These are phyloP conservation scores for Dromas ardeola DNA, from an alignment of 2,113 vertebrate genomes.

Conservation along the genomic window DNA sequence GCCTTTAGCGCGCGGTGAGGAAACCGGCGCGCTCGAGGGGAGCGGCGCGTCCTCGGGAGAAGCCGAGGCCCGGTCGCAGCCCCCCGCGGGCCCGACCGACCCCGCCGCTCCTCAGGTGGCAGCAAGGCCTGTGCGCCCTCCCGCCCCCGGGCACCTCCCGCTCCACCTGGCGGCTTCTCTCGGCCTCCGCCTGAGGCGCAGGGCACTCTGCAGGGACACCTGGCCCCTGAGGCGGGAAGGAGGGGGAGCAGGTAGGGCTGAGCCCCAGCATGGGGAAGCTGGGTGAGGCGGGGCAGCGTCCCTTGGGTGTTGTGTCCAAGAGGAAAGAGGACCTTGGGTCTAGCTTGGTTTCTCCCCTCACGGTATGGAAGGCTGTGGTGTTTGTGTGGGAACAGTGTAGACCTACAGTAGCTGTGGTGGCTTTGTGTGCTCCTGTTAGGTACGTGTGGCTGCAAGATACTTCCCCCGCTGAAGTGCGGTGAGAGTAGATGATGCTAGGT, in stretches of 20 bases:
- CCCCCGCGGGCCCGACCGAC: accelerated
- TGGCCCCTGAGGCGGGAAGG: accelerated
- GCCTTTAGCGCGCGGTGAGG: accelerated
- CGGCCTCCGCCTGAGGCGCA: not conserved
- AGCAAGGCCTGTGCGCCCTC: not conserved
- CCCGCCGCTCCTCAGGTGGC: not conserved
- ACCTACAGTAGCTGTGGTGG: not conserved
- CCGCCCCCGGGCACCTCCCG: not conserved
- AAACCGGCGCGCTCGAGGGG: accelerated
- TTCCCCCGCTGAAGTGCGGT: not conserved
- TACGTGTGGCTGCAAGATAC: not conserved
- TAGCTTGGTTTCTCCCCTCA: not conserved
- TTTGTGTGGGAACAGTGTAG: not conserved
- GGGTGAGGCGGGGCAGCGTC: accelerated
- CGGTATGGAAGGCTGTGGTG: accelerated
- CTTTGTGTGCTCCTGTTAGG: accelerated
- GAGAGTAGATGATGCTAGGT: too few relatives aligned
- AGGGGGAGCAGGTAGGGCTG: not conserved
- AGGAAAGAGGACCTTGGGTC: not conserved
- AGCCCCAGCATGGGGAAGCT: not conserved
- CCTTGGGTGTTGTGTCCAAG: not conserved
- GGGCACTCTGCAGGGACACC: accelerated
- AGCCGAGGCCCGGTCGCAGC: too few relatives aligned
- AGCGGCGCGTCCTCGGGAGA: accelerated
- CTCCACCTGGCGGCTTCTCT: too few relatives aligned